Evolutionary conservation across 1,140 invertebrate species (phyloP).

Genomic region (Drosophila burlai): DNA sequence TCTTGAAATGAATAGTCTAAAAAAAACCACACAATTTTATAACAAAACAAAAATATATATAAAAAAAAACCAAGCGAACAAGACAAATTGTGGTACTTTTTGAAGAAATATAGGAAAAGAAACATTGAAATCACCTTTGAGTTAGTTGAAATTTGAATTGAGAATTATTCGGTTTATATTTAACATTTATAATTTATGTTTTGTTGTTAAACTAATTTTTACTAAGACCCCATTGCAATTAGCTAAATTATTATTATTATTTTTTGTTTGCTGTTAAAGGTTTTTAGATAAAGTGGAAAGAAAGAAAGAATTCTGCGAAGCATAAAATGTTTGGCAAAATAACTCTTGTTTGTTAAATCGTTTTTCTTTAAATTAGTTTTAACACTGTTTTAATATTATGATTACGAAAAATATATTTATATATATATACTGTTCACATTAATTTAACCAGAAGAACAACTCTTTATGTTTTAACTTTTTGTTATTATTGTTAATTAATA

Average conservation of each 20-base stretch:
- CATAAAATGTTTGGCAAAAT: constrained; percentile 61
- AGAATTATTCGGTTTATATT: constrained; percentile 48
- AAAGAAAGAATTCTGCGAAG: constrained; percentile 19
- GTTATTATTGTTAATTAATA: constrained; percentile 80
- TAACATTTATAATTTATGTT: constrained; percentile 55
- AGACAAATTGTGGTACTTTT: constrained; percentile 59
- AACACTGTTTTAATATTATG: constrained; percentile 60
- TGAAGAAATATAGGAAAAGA: constrained; percentile 11
- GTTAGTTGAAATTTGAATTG: constrained; percentile 61
- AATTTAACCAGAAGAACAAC: constrained; percentile 66
- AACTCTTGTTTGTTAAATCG: constrained; percentile 69
- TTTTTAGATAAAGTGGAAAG: constrained; percentile 58
- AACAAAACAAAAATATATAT: background rate
- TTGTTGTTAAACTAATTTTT: constrained; percentile 75
- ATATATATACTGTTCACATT: constrained; percentile 45
- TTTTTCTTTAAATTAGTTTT: constrained; percentile 66
- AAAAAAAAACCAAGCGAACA: constrained; percentile 30
- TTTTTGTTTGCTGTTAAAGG: constrained; percentile 73
- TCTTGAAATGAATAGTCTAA: constrained; percentile 69
- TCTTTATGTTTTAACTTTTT: constrained; percentile 70
- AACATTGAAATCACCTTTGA: constrained; percentile 25
- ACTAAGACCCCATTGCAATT: constrained; percentile 69
- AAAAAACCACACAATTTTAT: constrained; percentile 19
- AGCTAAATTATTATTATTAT: constrained; percentile 78
- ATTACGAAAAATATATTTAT: constrained; percentile 30